phyloP scores from a whole-genome alignment of 2,797 vertebrate genomes.

The Oreonectes daqikongensis region DNA sequence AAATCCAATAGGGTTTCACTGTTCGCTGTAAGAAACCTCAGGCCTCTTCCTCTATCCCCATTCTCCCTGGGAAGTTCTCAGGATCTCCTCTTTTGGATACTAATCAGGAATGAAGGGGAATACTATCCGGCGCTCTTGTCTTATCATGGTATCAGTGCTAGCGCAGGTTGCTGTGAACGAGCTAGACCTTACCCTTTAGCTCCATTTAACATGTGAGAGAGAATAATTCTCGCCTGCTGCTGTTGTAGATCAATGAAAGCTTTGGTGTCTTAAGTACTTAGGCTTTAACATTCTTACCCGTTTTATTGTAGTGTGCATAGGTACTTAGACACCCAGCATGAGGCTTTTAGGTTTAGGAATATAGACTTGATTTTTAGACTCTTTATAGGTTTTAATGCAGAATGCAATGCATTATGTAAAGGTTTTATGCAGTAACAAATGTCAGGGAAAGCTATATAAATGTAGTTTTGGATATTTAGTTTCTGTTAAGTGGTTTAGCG shows the following conservation, averaged over 20 bases:
- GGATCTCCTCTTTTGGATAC: slow-evolving; percentile 44
- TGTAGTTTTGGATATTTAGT: neutral
- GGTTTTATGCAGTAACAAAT: neutral
- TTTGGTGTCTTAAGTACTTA: slow-evolving; percentile 41
- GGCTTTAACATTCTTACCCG: slow-evolving; percentile 27
- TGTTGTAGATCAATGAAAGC: slow-evolving; percentile 46
- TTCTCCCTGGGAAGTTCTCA: slow-evolving; percentile 24
- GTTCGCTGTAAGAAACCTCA: neutral
- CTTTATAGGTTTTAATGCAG: slow-evolving; percentile 1
- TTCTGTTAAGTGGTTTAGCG: neutral
- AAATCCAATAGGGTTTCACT: slow-evolving; percentile 14
- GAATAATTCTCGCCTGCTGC: slow-evolving; percentile 53
- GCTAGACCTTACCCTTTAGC: slow-evolving; percentile 38
- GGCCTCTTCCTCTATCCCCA: neutral
- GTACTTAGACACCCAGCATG: slow-evolving; percentile 12
- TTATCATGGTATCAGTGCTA: slow-evolving; percentile 51
- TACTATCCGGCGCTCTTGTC: slow-evolving; percentile 46
- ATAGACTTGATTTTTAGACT: neutral
- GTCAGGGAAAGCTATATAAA: neutral
- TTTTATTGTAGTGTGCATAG: slow-evolving; percentile 27
- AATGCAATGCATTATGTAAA: neutral
- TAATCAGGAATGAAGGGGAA: slow-evolving; percentile 62
- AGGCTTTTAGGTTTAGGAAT: neutral
- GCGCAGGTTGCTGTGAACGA: slow-evolving; percentile 20
- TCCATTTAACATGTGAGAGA: slow-evolving; percentile 34